Evolutionary conservation across 1,140 invertebrate species (phyloP).

Genomic region (Lepidotrigona ventralis): DNA sequence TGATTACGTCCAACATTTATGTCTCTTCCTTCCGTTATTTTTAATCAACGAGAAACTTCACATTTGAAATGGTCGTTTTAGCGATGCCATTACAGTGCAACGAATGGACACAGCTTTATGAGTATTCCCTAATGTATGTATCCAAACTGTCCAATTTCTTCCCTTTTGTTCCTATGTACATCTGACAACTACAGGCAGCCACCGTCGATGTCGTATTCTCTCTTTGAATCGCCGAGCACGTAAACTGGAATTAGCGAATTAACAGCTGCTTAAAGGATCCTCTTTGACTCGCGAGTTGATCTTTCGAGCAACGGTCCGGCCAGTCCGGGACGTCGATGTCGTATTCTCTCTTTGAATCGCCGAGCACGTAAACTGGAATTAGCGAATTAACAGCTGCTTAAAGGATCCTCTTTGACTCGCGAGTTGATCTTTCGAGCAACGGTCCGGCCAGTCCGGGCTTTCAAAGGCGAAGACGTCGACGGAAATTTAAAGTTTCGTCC

Average conservation of each 20-base stretch:
- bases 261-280: neutral
- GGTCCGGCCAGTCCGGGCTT: neutral
- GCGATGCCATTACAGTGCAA: too few relatives aligned
- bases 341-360: neutral
- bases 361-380: neutral
- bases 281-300: conserved; percentile 15
- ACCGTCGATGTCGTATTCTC: neutral
- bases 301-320: neutral
- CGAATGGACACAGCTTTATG: too few relatives aligned
- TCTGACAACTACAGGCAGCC: neutral
- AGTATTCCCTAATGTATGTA: too few relatives aligned
- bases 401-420: neutral
- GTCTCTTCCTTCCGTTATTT: too few relatives aligned
- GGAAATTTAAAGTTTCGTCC: conserved; percentile 45
- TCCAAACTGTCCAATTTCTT: too few relatives aligned
- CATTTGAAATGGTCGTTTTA: too few relatives aligned
- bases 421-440: neutral
- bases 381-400: neutral
- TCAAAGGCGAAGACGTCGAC: conserved; percentile 1
- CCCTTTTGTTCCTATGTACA: too few relatives aligned
- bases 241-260: conserved; percentile 3
- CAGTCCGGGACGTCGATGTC: too few relatives aligned
- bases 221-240: neutral
- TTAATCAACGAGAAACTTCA: too few relatives aligned
- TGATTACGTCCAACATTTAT: too few relatives aligned